Evolutionary conservation across 2,113 vertebrate genomes (phyloP).

Genomic region (Gymnocephalus cernua): DNA sequence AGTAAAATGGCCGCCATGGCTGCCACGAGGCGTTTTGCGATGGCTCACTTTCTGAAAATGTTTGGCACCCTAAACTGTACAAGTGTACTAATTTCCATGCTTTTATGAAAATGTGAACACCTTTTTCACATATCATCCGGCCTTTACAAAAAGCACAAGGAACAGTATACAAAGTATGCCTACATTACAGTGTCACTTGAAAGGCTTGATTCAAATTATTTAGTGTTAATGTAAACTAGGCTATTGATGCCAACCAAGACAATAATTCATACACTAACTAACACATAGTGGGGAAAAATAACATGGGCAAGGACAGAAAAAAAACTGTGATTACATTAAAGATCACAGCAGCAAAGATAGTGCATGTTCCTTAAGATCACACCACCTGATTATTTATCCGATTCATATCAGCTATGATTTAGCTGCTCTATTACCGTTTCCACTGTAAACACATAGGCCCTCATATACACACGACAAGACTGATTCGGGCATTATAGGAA

Average conservation of each 20-base stretch:
- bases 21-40: no score
- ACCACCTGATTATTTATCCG: background rate
- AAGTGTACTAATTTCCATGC: no score
- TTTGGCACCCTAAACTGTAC: no score
- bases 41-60: no score
- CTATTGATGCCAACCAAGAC: background rate
- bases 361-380: background rate
- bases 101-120: no score
- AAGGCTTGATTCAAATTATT: background rate
- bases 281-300: background rate
- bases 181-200: background rate
- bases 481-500: background rate
- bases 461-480: background rate
- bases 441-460: background rate
- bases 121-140: no score
- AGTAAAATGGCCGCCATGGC: no score
- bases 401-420: background rate
- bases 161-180: background rate
- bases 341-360: background rate
- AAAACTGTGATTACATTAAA: background rate
- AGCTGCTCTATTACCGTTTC: background rate
- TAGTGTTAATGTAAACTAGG: background rate
- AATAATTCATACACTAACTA: background rate
- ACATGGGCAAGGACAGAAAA: background rate
- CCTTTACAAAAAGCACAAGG: background rate